phyloP scores from a whole-genome alignment of 2,113 vertebrate species.

The Malurus elegans region DNA sequence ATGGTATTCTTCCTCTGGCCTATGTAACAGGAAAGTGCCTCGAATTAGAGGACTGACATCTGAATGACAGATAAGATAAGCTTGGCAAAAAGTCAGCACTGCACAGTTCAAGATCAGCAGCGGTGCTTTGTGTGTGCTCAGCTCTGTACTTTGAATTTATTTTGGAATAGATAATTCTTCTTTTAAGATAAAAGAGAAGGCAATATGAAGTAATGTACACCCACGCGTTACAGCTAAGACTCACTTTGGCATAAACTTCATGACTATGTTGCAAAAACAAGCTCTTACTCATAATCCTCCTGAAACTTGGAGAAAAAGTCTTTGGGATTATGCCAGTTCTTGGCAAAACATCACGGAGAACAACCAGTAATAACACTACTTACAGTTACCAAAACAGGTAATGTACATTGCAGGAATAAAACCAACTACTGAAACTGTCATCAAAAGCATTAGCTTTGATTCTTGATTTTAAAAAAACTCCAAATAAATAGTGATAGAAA shows the following conservation, averaged over 20 bases:
- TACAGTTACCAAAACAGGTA: neutral
- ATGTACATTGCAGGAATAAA: neutral
- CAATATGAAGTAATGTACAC: neutral
- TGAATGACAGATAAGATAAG: constrained; percentile 32
- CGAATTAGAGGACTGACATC: constrained; percentile 35
- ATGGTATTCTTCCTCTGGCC: neutral
- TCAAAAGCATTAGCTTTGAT: neutral
- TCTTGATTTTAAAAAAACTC: neutral
- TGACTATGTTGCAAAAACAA: neutral
- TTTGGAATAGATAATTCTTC: neutral
- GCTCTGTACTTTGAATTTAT: neutral
- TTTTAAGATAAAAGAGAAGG: neutral
- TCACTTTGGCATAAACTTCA: neutral
- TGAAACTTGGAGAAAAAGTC: neutral
- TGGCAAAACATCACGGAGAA: neutral
- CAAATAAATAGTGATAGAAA: neutral
- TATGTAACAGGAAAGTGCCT: neutral
- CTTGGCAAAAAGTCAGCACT: constrained; percentile 11
- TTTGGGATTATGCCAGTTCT: neutral
- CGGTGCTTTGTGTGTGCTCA: neutral
- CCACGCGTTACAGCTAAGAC: neutral
- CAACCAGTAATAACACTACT: neutral
- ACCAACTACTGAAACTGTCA: neutral
- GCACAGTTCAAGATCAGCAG: constrained; percentile 5
- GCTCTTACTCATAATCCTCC: constrained; percentile 10